Conservation (phyloP, 2,113 vertebrate species). For the Gnathonemus longibarbis region DNA sequence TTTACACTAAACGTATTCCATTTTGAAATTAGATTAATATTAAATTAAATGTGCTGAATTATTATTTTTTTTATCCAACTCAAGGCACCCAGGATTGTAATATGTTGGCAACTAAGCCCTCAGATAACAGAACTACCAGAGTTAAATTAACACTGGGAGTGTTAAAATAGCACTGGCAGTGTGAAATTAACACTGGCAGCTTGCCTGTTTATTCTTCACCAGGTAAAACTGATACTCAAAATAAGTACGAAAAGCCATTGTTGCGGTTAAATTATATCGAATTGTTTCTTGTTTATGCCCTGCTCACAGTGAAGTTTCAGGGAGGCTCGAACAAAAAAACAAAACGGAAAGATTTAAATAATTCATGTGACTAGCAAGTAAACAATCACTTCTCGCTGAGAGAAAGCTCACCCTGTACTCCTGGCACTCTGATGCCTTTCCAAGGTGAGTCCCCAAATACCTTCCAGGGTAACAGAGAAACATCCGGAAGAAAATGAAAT, state of each 20-base stretch:
- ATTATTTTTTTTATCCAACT: slow-evolving; percentile 55
- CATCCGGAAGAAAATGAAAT: background rate
- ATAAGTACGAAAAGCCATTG: background rate
- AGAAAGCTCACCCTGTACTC: background rate
- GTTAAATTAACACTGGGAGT: slow-evolving; percentile 52
- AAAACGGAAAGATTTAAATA: background rate
- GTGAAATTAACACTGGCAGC: background rate
- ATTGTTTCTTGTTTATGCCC: background rate
- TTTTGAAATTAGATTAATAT: slow-evolving; percentile 47
- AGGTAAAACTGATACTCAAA: background rate
- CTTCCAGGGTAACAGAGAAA: background rate
- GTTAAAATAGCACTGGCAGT: background rate
- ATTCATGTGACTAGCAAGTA: background rate
- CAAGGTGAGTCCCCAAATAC: background rate
- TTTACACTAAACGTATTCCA: background rate
- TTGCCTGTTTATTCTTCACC: background rate
- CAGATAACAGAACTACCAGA: slow-evolving; percentile 35
- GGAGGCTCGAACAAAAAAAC: slow-evolving; percentile 29
- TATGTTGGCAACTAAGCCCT: slow-evolving; percentile 65
- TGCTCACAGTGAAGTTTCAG: slow-evolving; percentile 66
- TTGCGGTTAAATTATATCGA: background rate
- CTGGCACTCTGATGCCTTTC: background rate
- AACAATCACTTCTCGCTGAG: background rate
- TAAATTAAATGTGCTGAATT: slow-evolving; percentile 49
- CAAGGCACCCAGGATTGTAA: slow-evolving; percentile 76